phyloP scores from a whole-genome alignment of 92 coral and sea anemone genomes.

The Epizoanthus fatuus region DNA sequence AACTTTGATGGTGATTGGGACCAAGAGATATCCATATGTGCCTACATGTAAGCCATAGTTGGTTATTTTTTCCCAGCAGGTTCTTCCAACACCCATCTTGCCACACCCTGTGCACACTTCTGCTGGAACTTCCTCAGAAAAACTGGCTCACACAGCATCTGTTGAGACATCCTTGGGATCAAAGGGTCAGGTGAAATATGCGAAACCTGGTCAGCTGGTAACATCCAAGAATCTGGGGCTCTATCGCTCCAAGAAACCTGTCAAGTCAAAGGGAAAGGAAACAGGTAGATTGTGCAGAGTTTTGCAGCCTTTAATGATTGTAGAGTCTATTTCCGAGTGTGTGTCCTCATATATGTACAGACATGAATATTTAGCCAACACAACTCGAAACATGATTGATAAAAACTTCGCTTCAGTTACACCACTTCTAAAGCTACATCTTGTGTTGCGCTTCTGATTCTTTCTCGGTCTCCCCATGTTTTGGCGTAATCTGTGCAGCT shows the following conservation, averaged over 20 bases:
- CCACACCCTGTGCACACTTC: constrained; percentile 1
- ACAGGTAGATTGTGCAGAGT: constrained; percentile 3
- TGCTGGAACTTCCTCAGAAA: background rate
- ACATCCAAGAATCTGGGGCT: constrained; percentile 20
- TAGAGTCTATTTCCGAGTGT: background rate
- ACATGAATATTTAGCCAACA: too few species aligned
- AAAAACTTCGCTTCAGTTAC: too few species aligned
- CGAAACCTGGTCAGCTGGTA: constrained; percentile 2
- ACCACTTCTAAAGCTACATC: too few species aligned
- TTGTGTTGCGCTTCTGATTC: too few species aligned
- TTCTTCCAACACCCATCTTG: constrained; percentile 34
- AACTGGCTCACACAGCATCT: background rate
- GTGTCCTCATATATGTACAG: too few species aligned
- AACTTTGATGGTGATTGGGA: too few species aligned
- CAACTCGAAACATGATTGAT: too few species aligned
- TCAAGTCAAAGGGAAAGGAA: constrained; percentile 7
- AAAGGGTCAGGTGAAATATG: background rate
- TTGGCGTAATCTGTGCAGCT: too few species aligned
- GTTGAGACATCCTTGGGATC: background rate
- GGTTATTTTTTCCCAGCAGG: background rate
- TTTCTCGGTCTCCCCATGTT: too few species aligned
- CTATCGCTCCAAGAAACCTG: constrained; percentile 9
- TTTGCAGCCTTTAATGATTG: background rate
- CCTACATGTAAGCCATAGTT: background rate
- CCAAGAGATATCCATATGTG: too few species aligned